Base-by-base conservation (phyloP, 2,797 vertebrate genomes). In the Setipinna tenuifilis region DNA sequence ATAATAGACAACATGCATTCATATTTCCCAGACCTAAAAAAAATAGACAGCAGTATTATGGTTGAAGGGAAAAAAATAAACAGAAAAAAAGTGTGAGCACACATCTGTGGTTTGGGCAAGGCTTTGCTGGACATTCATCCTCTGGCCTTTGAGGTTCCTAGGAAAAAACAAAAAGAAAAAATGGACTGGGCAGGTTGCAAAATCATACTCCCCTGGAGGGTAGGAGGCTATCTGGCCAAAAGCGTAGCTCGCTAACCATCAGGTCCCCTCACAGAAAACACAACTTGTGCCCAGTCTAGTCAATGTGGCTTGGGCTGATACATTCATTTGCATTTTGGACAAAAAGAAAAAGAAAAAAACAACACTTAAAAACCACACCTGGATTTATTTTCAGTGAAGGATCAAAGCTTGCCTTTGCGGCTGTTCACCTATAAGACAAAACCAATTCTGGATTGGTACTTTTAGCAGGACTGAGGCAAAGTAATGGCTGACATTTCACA, bases 231-330 rank as follows among this genome's bases (percentile, higher is more conserved):
- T 16, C 31, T 21, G 71, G 71, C 71, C 71, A 78, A 78, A 44
- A 78, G 71, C 35, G 31, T 78, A 35, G 71, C 31, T 44, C 41
- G 6, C 71, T 41, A 78, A 44, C 35, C 31, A 44, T 19, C 7
- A 17, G 65, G 65, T 5, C 65, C 11, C 28, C 16, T 14, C 65
- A 71, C 65, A 6, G 28, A 12, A 31, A 31, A 31, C 35, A 31
- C 65, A 16, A 35, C 65, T 35, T 28, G 4, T 71, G 65, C 65
- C 28, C 28, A 71, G 65, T 78, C 17, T 19, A 41, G 31, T 44
- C 71, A 78, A 71, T 78, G 71, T 78, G 71, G 35, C 41, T 5
- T 17, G 71, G 19, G 19, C 71, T 78, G 71, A 78, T 78, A 78
- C 35, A 44, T 2, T 19, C 71, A 78, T 78, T 78, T 78, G 35